phyloP scores from a whole-genome alignment of 2,113 vertebrate genomes.

The Laticauda colubrina region DNA sequence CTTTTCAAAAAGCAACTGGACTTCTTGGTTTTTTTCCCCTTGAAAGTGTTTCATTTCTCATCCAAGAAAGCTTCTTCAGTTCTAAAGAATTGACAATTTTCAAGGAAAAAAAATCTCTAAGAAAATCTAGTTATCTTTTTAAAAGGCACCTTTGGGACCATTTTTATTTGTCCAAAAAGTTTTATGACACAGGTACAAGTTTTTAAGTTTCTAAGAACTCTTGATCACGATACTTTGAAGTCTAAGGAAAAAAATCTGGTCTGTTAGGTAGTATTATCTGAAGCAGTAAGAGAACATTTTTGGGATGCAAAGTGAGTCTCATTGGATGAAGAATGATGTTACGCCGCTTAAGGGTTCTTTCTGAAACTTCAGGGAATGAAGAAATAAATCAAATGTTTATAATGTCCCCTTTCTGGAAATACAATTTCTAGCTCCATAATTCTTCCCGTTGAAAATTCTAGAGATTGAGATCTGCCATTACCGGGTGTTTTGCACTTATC shows the following conservation, averaged over 20 bases:
- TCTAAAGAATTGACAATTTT: neutral
- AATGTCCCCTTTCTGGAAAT: neutral
- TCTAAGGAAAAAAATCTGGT: neutral
- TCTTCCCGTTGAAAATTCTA: neutral
- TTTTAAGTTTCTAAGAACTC: neutral
- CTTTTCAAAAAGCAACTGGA: neutral
- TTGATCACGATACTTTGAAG: neutral
- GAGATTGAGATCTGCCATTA: too few species aligned
- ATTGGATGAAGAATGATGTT: neutral
- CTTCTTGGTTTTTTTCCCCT: neutral
- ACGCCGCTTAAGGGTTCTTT: neutral
- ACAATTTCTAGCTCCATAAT: neutral
- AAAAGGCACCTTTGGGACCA: too few species aligned
- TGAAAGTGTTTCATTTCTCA: neutral
- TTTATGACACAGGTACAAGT: neutral
- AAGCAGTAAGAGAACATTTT: neutral
- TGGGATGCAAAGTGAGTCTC: neutral
- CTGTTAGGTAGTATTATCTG: neutral
- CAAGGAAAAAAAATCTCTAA: neutral
- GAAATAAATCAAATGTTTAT: neutral
- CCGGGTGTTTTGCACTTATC: too few species aligned
- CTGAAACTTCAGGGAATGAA: neutral
- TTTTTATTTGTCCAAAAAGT: neutral
- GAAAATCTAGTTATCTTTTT: too few species aligned
- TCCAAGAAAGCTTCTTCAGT: neutral